phyloP scores from a whole-genome alignment of 2,888 invertebrate species.

The Operophtera brumata region DNA sequence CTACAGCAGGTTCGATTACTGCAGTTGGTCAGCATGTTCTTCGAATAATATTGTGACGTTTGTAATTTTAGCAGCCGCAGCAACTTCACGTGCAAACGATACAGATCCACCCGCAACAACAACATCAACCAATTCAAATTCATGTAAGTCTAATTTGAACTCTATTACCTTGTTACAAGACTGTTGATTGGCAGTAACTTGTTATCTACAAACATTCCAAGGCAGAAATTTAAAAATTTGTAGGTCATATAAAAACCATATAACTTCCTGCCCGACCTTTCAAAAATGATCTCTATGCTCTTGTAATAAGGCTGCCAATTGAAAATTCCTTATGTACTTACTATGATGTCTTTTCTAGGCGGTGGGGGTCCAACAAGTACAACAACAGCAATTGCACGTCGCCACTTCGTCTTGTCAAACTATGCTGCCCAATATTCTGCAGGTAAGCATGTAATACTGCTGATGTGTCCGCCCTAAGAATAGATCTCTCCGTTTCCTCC shows the following conservation, averaged over 20 bases:
- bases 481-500: no score
- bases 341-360: constrained; percentile 46
- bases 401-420: constrained; percentile 74
- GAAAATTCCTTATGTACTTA: no score
- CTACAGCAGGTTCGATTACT: no score
- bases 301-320: neutral
- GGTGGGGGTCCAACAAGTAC: constrained; percentile 75
- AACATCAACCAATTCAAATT: constrained; percentile 76
- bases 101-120: constrained; percentile 76
- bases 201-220: no score
- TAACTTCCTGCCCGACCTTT: no score
- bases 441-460: constrained; percentile 62
- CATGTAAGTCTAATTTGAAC: constrained; percentile 59
- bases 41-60: neutral
- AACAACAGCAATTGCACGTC: constrained; percentile 74
- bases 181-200: neutral
- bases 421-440: constrained; percentile 75
- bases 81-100: constrained; percentile 76
- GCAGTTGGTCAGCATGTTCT: no score
- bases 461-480: no score
- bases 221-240: no score
- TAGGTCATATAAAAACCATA: no score
- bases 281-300: neutral
- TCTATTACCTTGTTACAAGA: neutral
- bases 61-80: constrained; percentile 59